Base-by-base conservation (phyloP, 2,797 vertebrate species). In the Sylvia borin region DNA sequence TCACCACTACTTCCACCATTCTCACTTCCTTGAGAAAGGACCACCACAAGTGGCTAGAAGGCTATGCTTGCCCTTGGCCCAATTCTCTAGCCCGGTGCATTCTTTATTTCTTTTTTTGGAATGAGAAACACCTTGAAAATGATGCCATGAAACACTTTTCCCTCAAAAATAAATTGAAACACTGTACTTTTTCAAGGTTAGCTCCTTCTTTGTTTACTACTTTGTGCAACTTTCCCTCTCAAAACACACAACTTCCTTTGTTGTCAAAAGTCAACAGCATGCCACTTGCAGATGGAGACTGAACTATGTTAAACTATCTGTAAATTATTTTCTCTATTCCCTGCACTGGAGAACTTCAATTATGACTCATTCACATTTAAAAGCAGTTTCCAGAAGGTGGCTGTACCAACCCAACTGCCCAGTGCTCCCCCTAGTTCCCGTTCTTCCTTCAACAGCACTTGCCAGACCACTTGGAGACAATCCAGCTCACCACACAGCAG, bases 401-500 rank as follows among this genome's bases (percentile, higher is more conserved):
- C 32, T 67, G 5, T 29, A 62, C 45, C 70, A 75, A 42, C 7
- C 32, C 32, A 80, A 20, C 14, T 2, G 0, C 48, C 11, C 2
- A 0, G 6, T 29, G 20, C 13, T 80, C 19, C 20, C 34, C 9
- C 13, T 14, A 55, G 47, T 8, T 82, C 71, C 42, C 3, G 0
- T 61, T 81, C 50, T 74, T 68, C 45, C 24, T 67, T 31, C 42
- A 10, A 55, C 38, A 57, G 54, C 32, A 22, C 42, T 76, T 68
- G 43, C 42, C 71, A 91, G 74, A 66, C 27, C 31, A 38, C 43
- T 53, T 4, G 1, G 72, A 92, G 45, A 70, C 13, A 21, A 81
- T 68, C n/a, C 54, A 80, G 53, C 34, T 88, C 54, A 80, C 24
- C 51, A 51, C n/a, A 68, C 60, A 89, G 72, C 40, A 78, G 31